Conservation (phyloP, 1,140 invertebrate genomes). For the Drosophila repleta region DNA sequence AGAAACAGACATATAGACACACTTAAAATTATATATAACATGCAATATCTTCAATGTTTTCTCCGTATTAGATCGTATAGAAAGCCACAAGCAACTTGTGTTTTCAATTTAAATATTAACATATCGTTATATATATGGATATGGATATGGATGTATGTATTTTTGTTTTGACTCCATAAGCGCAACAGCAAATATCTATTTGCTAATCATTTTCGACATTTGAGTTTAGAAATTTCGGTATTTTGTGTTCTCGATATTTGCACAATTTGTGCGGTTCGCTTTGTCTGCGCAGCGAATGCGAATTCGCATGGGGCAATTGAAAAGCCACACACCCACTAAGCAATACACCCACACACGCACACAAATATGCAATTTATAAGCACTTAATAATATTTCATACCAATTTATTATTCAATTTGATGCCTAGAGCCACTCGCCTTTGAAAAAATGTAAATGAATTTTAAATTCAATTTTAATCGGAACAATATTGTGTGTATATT, state of each 20-base stretch:
- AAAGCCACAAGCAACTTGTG: constrained; percentile 56
- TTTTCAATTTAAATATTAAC: constrained; percentile 69
- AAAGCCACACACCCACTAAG: neutral
- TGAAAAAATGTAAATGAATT: neutral
- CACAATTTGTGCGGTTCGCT: constrained; percentile 29
- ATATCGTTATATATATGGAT: constrained; percentile 49
- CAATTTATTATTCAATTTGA: neutral
- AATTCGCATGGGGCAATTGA: constrained; percentile 9
- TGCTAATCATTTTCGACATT: constrained; percentile 12
- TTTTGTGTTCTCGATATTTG: constrained; percentile 31
- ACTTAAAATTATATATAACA: neutral
- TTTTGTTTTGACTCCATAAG: too few relatives aligned
- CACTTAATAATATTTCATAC: neutral
- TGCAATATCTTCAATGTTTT: constrained; percentile 17
- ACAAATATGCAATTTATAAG: neutral
- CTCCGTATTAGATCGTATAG: constrained; percentile 26
- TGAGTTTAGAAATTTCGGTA: constrained; percentile 5
- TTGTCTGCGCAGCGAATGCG: constrained; percentile 2
- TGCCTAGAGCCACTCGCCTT: neutral
- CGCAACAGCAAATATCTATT: constrained; percentile 10
- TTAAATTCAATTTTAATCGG: neutral
- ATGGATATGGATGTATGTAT: too few relatives aligned
- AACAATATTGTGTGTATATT: neutral
- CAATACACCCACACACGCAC: neutral
- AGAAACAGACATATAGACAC: constrained; percentile 12